Base-by-base conservation (phyloP, 2,113 vertebrate genomes). In the Sapayoa aenigma region DNA sequence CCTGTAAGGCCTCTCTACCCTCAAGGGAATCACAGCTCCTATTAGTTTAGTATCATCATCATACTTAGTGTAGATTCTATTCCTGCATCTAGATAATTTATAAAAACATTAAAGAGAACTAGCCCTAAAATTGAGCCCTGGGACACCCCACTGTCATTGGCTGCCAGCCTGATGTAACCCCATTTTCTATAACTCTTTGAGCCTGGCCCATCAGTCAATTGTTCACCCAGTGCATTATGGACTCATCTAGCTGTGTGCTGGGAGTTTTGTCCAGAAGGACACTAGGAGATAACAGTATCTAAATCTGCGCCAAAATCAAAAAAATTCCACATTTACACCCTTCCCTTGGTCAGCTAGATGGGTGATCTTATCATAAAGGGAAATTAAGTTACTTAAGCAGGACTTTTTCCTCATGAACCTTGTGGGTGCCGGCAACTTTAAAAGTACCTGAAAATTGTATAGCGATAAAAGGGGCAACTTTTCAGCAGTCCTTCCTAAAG, bases 131-230 rank as follows among this genome's bases (percentile, higher is more conserved):
- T 3, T 47, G 62, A 65, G 30, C 19, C 25, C 10, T 69, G 15
- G 9, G 11, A 27, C 63, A 59, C 22, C 16, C 39, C 13, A 22
- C 35, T 24, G 23, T 17, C 11, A 46, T 50, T 49, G 37, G 33
- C 49, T 5, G 3, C 24, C 28, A 80, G 42, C 28, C 41, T 50
- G 42, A 58, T 28, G 17, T 63, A 62, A 28, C 21, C 14, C 14
- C 28, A 33, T 46, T 56, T 74, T 35, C 49, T 62, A 1, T 44
- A 62, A 44, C 11, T 41, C 56, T 67, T 67, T 76, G 37, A 37
- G 25, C 25, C 22, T 2, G 4, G 59, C 8, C 11, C 1, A 1
- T 41, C 49, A 58, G 11, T 10, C 49, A 75, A 0, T 19, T 78
- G 13, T 20, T 84, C 27, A 73, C 37, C 28, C 30, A 46, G 8